phyloP scores from a whole-genome alignment of 2,888 invertebrate genomes.

The Rhamnusium bicolor region DNA sequence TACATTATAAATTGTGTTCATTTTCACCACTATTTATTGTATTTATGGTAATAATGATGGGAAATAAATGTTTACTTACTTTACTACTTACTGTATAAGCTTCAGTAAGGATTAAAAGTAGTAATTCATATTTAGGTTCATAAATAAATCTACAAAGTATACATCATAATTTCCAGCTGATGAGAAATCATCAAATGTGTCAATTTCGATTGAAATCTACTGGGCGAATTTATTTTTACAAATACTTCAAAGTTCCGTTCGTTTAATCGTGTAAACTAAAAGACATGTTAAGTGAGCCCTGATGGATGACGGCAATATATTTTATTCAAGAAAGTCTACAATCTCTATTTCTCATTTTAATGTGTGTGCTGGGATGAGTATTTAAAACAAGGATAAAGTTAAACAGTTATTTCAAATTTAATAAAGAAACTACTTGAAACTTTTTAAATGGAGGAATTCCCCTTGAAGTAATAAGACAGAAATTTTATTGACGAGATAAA shows the following conservation, averaged over 20 bases:
- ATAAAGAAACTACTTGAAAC: neutral
- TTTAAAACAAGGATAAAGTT: neutral
- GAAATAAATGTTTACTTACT: too few relatives aligned
- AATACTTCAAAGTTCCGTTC: neutral
- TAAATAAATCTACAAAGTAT: too few relatives aligned
- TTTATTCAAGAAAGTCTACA: neutral
- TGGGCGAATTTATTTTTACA: neutral
- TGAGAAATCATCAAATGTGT: neutral
- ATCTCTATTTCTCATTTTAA: neutral
- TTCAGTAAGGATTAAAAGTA: too few relatives aligned
- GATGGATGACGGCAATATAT: constrained; percentile 6
- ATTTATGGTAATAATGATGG: too few relatives aligned
- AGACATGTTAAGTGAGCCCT: constrained; percentile 8
- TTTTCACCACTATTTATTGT: too few relatives aligned
- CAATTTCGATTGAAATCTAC: neutral
- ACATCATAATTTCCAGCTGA: neutral
- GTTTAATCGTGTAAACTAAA: neutral
- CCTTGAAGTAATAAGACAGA: neutral
- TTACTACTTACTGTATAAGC: too few relatives aligned
- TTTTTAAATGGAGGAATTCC: neutral
- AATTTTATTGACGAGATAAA: neutral
- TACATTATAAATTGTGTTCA: too few relatives aligned
- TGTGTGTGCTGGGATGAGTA: neutral
- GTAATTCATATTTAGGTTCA: too few relatives aligned
- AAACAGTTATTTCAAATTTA: neutral